A percentile compares a stretch with the other conserved stretches of the same genome.
phyloP scores from a whole-genome alignment of 2,888 invertebrate species.

The Ypsolopha scabrella region DNA sequence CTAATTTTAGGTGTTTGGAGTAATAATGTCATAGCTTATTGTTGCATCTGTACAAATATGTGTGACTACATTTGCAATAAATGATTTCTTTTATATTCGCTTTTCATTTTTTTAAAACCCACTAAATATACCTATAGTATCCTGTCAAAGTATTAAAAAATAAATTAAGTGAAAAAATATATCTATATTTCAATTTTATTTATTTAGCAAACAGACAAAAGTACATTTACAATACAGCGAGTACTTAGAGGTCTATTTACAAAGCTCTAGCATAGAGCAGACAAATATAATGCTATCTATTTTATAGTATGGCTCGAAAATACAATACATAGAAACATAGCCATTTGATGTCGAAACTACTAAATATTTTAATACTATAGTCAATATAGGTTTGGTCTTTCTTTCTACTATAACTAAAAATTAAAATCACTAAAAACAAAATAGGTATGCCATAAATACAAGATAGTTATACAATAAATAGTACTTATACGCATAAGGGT shows the following conservation, averaged over 20 bases:
- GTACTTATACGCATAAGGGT: background rate
- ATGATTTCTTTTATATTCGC: background rate
- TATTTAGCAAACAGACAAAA: conserved; percentile 28
- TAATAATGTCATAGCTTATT: background rate
- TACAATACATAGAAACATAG: conserved; percentile 25
- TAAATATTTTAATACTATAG: conserved; percentile 10
- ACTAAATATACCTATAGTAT: background rate
- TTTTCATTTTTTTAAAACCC: background rate
- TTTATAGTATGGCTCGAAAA: conserved; percentile 4
- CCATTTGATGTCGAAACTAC: conserved; percentile 14
- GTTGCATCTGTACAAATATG: background rate
- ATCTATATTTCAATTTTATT: conserved; percentile 12
- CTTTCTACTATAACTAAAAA: conserved; percentile 38
- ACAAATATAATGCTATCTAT: conserved; percentile 2
- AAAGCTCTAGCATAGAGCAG: conserved; percentile 17
- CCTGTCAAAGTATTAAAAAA: background rate
- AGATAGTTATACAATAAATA: background rate
- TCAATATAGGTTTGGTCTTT: conserved; percentile 41
- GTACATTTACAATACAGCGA: conserved; percentile 10
- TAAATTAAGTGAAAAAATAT: background rate
- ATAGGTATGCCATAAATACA: background rate
- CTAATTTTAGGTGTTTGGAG: no score
- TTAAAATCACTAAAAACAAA: conserved; percentile 2
- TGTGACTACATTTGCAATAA: background rate
- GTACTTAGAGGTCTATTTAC: conserved; percentile 2